Evolutionary conservation across 2,888 invertebrate species (phyloP).

Genomic region (Diarsia dahlii): DNA sequence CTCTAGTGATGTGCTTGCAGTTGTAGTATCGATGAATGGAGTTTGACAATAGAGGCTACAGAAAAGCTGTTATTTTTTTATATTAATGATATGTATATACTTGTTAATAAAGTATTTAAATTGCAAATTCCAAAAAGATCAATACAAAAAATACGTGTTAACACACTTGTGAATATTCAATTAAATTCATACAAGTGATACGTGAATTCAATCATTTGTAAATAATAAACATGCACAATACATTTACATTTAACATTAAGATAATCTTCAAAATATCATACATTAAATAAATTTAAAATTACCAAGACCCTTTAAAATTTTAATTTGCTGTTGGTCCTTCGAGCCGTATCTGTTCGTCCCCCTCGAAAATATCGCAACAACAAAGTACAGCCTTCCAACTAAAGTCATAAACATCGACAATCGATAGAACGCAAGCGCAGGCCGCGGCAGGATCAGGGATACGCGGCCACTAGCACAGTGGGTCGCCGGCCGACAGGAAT

Average conservation of each 20-base stretch:
- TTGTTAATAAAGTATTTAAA: constrained; percentile 3
- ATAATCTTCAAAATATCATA: neutral
- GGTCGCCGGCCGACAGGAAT: constrained; percentile 88
- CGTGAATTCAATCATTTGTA: neutral
- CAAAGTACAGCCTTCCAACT: neutral
- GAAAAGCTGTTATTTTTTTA: no score
- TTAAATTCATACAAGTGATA: neutral
- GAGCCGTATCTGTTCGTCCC: neutral
- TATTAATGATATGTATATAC: constrained; percentile 11
- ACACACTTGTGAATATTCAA: neutral
- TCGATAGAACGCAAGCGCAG: constrained; percentile 68
- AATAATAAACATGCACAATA: neutral
- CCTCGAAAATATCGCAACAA: constrained; percentile 8
- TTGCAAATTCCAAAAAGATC: neutral
- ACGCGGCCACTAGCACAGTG: constrained; percentile 89
- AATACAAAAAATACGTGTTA: neutral
- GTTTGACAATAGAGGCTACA: constrained; percentile 5
- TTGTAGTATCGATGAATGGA: constrained; percentile 60
- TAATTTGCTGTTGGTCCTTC: neutral
- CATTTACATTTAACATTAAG: neutral
- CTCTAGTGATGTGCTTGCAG: constrained; percentile 73
- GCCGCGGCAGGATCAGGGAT: constrained; percentile 88
- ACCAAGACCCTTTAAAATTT: no score
- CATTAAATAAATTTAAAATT: neutral
- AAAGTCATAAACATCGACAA: constrained; percentile 57